Percentiles rank a stretch among this genome's conserved stretches.
These are phyloP conservation scores for Melanotaenia duboulayi DNA, from an alignment of 2,113 vertebrate species.

Conservation along the genomic window DNA sequence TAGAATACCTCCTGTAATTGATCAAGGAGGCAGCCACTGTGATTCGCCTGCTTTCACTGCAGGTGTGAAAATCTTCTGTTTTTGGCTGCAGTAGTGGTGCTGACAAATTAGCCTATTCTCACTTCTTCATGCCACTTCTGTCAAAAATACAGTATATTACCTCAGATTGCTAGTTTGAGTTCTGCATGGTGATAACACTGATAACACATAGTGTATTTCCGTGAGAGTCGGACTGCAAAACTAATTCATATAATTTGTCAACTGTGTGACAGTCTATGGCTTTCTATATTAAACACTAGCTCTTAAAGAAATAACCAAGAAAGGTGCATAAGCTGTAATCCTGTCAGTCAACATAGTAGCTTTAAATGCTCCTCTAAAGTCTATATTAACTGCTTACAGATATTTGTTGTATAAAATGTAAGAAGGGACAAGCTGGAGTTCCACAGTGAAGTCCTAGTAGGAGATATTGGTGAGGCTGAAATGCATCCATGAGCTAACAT, in stretches of 20 bases:
- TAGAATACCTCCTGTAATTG: not conserved
- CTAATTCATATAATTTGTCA: slow-evolving; percentile 34
- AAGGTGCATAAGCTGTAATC: slow-evolving; percentile 26
- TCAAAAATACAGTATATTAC: not conserved
- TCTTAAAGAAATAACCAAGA: slow-evolving; percentile 19
- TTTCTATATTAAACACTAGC: slow-evolving; percentile 40
- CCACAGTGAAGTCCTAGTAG: not conserved
- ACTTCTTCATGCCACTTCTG: not conserved
- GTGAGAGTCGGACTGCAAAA: slow-evolving; percentile 32
- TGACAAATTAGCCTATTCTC: not conserved
- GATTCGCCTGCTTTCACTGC: not conserved
- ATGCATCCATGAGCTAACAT: not conserved
- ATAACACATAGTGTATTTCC: slow-evolving; percentile 7
- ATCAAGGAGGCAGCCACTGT: not conserved
- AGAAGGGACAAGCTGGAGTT: not conserved
- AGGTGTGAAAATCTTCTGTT: not conserved
- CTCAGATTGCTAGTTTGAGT: slow-evolving; percentile 15
- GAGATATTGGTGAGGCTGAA: not conserved
- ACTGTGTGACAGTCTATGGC: slow-evolving; percentile 36
- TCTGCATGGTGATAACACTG: slow-evolving; percentile 1
- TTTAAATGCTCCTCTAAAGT: slow-evolving; percentile 12
- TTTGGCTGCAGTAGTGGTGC: not conserved
- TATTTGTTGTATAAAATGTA: not conserved
- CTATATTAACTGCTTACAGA: slow-evolving; percentile 5
- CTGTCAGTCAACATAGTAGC: slow-evolving; percentile 22